These are phyloP conservation scores for Strigamia crassipes DNA, from an alignment of 2,888 invertebrate genomes.

Conservation along the genomic window DNA sequence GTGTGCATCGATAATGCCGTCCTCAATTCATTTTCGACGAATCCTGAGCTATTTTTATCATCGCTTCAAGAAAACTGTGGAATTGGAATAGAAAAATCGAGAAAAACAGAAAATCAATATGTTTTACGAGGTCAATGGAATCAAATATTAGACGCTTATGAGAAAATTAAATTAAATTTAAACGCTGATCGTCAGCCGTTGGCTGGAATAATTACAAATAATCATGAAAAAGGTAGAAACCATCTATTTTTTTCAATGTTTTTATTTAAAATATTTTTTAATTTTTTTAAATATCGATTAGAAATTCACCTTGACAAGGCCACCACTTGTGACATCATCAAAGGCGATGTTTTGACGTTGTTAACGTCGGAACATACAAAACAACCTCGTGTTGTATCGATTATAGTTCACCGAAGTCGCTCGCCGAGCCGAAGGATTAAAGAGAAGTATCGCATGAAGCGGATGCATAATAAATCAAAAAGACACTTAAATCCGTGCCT, in stretches of 20 bases:
- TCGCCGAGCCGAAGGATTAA: constrained; percentile 42
- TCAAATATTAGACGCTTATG: constrained; percentile 41
- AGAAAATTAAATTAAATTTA: constrained; percentile 39
- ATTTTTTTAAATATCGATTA: not conserved
- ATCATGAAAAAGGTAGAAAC: not conserved
- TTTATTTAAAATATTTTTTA: too few species aligned
- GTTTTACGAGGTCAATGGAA: constrained; percentile 44
- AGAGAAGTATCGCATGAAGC: constrained; percentile 44
- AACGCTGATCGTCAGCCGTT: not conserved
- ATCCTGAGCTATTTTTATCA: constrained; percentile 24
- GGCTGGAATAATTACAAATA: not conserved
- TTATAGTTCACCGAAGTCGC: constrained; percentile 27
- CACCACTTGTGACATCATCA: constrained; percentile 49
- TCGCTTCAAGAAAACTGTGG: constrained; percentile 42
- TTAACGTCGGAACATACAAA: constrained; percentile 47
- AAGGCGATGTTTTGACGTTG: constrained; percentile 44
- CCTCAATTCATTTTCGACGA: constrained; percentile 25
- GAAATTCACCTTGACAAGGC: constrained; percentile 43
- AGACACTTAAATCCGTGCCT: not conserved
- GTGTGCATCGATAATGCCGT: constrained; percentile 48
- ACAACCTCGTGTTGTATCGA: constrained; percentile 44
- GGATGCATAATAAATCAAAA: constrained; percentile 13
- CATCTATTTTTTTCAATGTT: too few species aligned
- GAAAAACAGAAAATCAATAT: constrained; percentile 4
- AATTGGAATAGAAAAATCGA: constrained; percentile 19